Base-by-base conservation (phyloP, 2,113 vertebrate genomes). In the Ctenomys sociabilis region DNA sequence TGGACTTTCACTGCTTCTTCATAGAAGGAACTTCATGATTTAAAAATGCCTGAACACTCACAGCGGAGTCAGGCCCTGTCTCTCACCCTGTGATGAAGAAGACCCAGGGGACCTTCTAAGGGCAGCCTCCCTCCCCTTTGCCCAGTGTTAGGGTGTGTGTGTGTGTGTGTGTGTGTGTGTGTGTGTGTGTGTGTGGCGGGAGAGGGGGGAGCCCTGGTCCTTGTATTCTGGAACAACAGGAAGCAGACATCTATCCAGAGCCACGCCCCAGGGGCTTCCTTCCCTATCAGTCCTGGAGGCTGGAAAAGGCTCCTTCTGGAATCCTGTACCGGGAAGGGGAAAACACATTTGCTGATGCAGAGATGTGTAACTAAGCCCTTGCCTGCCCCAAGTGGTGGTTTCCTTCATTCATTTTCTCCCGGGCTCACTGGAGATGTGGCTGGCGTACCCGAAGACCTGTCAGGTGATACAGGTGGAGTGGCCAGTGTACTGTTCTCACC, bases 401-500 rank as follows among this genome's bases (percentile, higher is more conserved):
- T 70, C 77, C 83, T 64, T 13, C 68, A 85, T 77, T 78, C n/a
- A 7, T 78, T 88, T 85, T 45, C 5, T 35, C 2, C 5, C 28
- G 59, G 24, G 2, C 32, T 72, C 73, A 37, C 45, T 10, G 28
- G 68, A 40, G 90, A 61, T 24, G 19, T 16, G 9, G 16, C 43
- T 9, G 0, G 9, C 72, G 40, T 37, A 28, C 40, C 45, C n/a
- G 40, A 66, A 72, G 73, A 66, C 68, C 37, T 1, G 3, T 52
- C 64, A n/a, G 2, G 10, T 26, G 77, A 30, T 14, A 0, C 3
- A 1, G 1, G 7, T 5, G 43, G 64, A 28, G 32, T 30, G 49
- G 3, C 19, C 37, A 45, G 32, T 2, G 0, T 4, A 1, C 11
- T 30, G 75, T n/a, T 82, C 52, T 35, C 22, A 21, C 2, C 8